Percentiles rank a stretch among this genome's conserved stretches.
Evolutionary conservation across 2,888 invertebrate species (phyloP).

Genomic region (Drosophila affinis): DNA sequence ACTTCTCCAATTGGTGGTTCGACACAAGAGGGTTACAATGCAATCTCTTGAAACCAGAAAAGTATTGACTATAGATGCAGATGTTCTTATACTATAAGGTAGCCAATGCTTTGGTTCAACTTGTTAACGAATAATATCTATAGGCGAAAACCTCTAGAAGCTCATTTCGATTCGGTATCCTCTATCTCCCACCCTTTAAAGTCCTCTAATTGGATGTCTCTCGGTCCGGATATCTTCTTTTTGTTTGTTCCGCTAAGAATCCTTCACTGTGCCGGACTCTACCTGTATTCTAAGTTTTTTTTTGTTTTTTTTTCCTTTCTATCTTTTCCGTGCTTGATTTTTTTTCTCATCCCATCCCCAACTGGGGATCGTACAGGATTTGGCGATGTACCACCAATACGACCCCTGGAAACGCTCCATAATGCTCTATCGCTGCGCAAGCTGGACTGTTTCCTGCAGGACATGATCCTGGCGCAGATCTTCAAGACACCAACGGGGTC

Average conservation of each 20-base stretch:
- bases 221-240: background rate
- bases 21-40: background rate
- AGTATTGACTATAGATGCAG: too few relatives aligned
- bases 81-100: too few relatives aligned
- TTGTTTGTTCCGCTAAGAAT: background rate
- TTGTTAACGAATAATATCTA: too few relatives aligned
- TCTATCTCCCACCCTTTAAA: background rate
- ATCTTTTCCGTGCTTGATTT: background rate
- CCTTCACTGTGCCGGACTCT: background rate
- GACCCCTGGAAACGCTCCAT: slow-evolving; percentile 98
- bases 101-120: too few relatives aligned
- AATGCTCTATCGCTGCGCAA: slow-evolving; percentile 97
- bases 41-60: too few relatives aligned
- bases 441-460: slow-evolving; percentile 94
- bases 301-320: background rate
- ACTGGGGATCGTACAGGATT: slow-evolving; percentile 85
- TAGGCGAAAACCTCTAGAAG: too few relatives aligned
- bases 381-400: slow-evolving; percentile 96
- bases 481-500: slow-evolving; percentile 90
- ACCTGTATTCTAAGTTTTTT: background rate
- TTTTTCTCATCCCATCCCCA: background rate
- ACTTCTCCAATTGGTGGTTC: too few relatives aligned
- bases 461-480: slow-evolving; percentile 91
- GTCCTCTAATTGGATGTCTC: background rate
- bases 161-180: background rate